Conservation (phyloP, 1,140 invertebrate species). For the Latrodectus geometricus region DNA sequence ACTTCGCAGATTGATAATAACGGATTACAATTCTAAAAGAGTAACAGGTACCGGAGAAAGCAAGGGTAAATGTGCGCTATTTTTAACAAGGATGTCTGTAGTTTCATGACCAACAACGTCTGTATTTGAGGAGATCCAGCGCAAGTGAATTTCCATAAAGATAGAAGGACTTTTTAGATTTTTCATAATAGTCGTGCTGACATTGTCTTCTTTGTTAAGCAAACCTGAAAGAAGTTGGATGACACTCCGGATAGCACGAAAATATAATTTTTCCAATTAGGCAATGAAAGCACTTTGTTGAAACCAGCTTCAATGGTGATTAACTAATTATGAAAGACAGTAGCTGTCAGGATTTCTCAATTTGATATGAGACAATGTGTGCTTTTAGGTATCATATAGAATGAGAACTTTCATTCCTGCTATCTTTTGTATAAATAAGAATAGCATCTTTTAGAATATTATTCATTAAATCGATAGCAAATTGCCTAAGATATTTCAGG, state of each 20-base stretch:
- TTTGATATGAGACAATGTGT: not conserved
- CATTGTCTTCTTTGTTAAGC: not conserved
- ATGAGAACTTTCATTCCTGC: not conserved
- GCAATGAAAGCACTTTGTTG: not conserved
- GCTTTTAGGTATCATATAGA: not conserved
- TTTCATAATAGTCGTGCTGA: not conserved
- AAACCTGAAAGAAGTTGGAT: slow-evolving; percentile 2
- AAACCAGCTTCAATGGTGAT: too few species aligned
- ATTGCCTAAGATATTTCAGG: not conserved
- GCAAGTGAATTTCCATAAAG: not conserved
- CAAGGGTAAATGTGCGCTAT: not conserved
- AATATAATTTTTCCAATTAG: not conserved
- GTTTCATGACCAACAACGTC: not conserved
- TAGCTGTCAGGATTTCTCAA: not conserved
- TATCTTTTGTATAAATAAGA: not conserved
- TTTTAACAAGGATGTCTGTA: not conserved
- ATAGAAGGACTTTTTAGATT: not conserved
- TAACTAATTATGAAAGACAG: not conserved
- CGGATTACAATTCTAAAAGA: not conserved
- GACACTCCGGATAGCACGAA: not conserved
- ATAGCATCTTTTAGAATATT: not conserved
- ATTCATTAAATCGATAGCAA: slow-evolving; percentile 5
- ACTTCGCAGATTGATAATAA: not conserved
- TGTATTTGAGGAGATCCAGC: not conserved
- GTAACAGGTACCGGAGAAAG: not conserved